Percentiles rank a stretch among this genome's conserved stretches.
phyloP scores from a whole-genome alignment of 2,113 vertebrate genomes.

The Turnix velox region DNA sequence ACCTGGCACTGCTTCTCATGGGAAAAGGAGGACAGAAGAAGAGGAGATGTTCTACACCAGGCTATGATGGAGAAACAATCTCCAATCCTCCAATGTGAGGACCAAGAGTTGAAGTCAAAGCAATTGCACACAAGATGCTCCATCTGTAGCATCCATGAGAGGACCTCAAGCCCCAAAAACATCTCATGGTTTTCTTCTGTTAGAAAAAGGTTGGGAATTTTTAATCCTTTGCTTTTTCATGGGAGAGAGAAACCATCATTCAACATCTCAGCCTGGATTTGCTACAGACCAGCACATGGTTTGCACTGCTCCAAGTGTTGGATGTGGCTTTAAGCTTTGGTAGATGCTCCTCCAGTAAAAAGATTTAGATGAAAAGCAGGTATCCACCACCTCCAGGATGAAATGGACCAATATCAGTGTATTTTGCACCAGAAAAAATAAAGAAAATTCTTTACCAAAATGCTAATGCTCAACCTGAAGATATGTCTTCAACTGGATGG shows the following conservation, averaged over 20 bases:
- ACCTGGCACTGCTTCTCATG: background rate
- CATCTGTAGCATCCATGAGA: accelerated
- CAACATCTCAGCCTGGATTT: background rate
- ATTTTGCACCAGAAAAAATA: background rate
- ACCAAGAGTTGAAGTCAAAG: background rate
- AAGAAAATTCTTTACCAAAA: background rate
- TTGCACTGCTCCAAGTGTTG: background rate
- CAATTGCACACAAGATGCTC: background rate
- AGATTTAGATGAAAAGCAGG: background rate
- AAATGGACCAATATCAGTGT: background rate
- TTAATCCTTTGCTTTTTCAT: background rate
- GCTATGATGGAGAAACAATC: background rate
- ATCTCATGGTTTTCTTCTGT: background rate
- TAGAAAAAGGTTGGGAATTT: background rate
- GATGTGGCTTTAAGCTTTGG: background rate
- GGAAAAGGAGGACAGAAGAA: background rate
- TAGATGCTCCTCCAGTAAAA: background rate
- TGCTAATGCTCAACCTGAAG: background rate
- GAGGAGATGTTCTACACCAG: background rate
- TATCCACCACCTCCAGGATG: background rate
- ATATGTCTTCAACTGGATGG: background rate
- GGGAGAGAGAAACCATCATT: background rate
- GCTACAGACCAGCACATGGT: accelerated
- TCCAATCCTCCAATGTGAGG: background rate
- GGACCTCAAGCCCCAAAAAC: background rate